A percentile compares a stretch with the other conserved stretches of the same genome.
Conservation (phyloP, 1,140 invertebrate genomes). For the Drosophila albomicans region DNA sequence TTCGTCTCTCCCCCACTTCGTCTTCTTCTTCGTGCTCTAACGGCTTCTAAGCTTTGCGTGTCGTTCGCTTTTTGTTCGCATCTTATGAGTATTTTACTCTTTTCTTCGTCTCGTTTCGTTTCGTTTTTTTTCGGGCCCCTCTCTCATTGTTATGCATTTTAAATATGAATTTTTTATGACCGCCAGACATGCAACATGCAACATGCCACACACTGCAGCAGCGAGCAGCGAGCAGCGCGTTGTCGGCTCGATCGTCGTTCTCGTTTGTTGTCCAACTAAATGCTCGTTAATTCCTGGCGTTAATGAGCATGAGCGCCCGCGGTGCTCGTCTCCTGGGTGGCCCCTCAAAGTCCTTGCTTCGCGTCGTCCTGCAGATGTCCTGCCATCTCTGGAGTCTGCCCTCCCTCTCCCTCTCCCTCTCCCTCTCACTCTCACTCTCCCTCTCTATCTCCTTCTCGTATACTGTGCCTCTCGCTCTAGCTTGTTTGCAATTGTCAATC, state of each 20-base stretch:
- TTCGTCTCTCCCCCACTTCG: neutral
- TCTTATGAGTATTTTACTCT: neutral
- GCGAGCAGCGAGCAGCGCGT: neutral
- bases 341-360: neutral
- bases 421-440: no score
- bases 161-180: constrained; percentile 76
- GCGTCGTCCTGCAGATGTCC: constrained; percentile 35
- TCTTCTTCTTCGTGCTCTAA: constrained; percentile 25
- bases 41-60: constrained; percentile 66
- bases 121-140: neutral
- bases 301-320: constrained; percentile 65
- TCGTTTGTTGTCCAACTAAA: constrained; percentile 57
- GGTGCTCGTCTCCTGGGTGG: constrained; percentile 46
- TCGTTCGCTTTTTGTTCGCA: constrained; percentile 58
- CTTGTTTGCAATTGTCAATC: constrained; percentile 18
- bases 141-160: constrained; percentile 81
- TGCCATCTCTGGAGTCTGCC: neutral
- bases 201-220: constrained; percentile 6
- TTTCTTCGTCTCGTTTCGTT: neutral
- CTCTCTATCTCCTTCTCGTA: no score
- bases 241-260: constrained; percentile 37
- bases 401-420: no score
- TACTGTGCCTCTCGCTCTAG: neutral
- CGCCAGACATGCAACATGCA: constrained; percentile 64
- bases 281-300: constrained; percentile 73